Base-by-base conservation (phyloP, 2,113 vertebrate species). In the Cariama cristata region DNA sequence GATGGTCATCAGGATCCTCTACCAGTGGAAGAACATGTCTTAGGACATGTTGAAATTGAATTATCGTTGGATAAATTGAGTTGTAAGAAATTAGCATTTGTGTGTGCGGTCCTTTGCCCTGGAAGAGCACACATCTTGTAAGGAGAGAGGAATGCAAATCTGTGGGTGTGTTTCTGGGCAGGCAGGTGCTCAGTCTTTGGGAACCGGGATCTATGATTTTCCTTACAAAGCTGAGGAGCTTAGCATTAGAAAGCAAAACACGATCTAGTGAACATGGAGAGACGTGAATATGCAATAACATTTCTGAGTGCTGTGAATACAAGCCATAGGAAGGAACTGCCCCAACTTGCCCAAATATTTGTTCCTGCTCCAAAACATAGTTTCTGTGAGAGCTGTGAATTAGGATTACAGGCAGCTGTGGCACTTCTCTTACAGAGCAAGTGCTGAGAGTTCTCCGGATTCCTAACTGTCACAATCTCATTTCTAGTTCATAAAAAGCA, bases 11-110 rank as follows among this genome's bases (percentile, higher is more conserved):
- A 80, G 49, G 76, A 92, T 86, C 71, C 33, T 94, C 49, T 88
- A 42, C 33, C 56, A 75, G 63, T 69, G 66, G 81, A 91, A 90
- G 77, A 94, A 60, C 85, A 67, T 53, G 49, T 93, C 82, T 76
- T 59, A 74, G 45, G 60, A 85, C 69, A 79, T 4, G n/a, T 45
- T 75, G 74, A 82, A 96, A 96, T 91, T 71, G 42, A 91, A 90
- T 97, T 92, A 91, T 66, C 50, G 15, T 40, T 56, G 75, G 67
- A 35, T 68, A 90, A 69, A 94, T 82, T 60, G 55, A 97, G 64
- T 79, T 95, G 76, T 64, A 92, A 90, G 64, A 58, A 86, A 95
- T 90, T 89, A 69, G 44, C 0, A 0, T 79, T 49, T 3, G 3
- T 38, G 49, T 89, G 58, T 49, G n/a, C n/a, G 52, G 79, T 63